Base-by-base conservation (phyloP, 2,797 vertebrate genomes). In the Adelosebastes latens region DNA sequence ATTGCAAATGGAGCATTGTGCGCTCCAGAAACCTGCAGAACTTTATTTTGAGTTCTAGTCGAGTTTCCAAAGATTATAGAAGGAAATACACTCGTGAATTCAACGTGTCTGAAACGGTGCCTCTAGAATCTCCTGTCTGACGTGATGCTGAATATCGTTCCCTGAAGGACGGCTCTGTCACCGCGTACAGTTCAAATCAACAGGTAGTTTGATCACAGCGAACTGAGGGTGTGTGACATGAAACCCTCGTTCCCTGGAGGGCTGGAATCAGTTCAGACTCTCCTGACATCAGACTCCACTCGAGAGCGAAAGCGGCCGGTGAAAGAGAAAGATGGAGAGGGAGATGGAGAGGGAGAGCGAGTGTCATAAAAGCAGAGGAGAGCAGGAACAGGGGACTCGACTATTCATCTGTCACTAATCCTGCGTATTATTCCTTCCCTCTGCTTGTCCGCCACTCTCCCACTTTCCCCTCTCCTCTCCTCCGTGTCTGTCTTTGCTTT, bases 361-460 rank as follows among this genome's bases (percentile, higher is more conserved):
- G 68, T 79, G 80, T 73, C 72, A 80, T 77, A 58, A 36, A 73
- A 63, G 67, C 24, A 79, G 65, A 83, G 66, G 46, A 66, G 75
- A 67, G 69, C 25, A 68, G 71, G 14, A 71, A 70, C 70, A 53
- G 29, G 81, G 77, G 80, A 81, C 39, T 69, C 2, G 9, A 74
- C 75, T 83, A 66, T 88, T 90, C 84, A 85, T 84, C 81, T 89
- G 77, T 86, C 85, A 84, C 85, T 88, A 77, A 88, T 82, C 88
- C 75, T 69, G 72, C 52, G 25, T 70, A 53, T 60, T 77, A 85
- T 75, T 81, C 77, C 66, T 78, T 77, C 75, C 53, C 76, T 84
- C 39, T 52, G 67, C 74, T 77, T 71, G 78, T 77, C 79, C 73
- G 4, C 27, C 60, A 8, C 36, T 29, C 20, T 69, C 78, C 65